Percentiles rank a stretch among this genome's conserved stretches.
phyloP scores from a whole-genome alignment of 2,113 vertebrate species.

The Tylochromis polylepis region DNA sequence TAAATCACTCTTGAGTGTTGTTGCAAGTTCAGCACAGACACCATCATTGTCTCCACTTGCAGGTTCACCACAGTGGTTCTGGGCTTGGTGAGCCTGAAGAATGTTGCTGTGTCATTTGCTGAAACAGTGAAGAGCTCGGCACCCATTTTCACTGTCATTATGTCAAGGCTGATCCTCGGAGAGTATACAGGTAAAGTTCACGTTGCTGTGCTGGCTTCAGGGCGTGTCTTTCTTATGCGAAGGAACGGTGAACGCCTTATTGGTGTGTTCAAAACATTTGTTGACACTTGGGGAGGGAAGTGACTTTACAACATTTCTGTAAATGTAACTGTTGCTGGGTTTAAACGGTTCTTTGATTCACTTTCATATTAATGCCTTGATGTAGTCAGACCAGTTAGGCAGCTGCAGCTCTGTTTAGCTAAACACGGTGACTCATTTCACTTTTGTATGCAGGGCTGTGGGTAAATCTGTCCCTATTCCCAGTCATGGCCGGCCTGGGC shows the following conservation, averaged over 20 bases:
- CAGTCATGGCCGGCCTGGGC: conserved; percentile 89
- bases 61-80: conserved; percentile 93
- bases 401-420: neutral
- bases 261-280: neutral
- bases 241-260: neutral
- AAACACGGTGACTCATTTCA: neutral
- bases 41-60: neutral
- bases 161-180: conserved; percentile 93
- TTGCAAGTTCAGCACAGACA: neutral
- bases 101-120: conserved; percentile 91
- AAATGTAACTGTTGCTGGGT: neutral
- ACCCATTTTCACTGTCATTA: conserved; percentile 95
- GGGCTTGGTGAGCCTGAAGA: conserved; percentile 94
- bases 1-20: neutral
- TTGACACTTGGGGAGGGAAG: neutral
- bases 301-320: neutral
- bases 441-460: conserved; percentile 76
- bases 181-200: conserved; percentile 85
- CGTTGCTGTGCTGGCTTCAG: neutral
- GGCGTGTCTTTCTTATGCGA: neutral
- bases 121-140: conserved; percentile 98
- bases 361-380: neutral
- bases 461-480: conserved; percentile 90
- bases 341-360: neutral
- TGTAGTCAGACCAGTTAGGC: neutral